Evolutionary conservation across 2,888 invertebrate species (phyloP).

Genomic region (Myopa tessellatipennis): DNA sequence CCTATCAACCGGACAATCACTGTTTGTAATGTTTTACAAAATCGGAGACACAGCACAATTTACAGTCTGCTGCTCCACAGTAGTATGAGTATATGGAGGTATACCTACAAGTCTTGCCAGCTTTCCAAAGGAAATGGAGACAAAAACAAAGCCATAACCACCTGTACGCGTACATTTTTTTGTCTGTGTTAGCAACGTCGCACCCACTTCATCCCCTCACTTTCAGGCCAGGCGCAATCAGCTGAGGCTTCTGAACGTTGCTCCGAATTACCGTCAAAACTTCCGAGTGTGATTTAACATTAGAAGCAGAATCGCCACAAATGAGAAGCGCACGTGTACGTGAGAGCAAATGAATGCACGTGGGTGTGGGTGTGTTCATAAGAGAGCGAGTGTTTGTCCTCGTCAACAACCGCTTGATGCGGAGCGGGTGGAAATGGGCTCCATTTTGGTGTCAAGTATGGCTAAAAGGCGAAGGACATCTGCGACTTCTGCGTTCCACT

Average conservation of each 20-base stretch:
- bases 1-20: too few relatives aligned
- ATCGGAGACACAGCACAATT: too few relatives aligned
- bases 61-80: too few relatives aligned
- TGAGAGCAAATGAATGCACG: not conserved
- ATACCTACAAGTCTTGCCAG: too few relatives aligned
- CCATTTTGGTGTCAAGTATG: slow-evolving; percentile 24
- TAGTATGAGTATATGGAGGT: too few relatives aligned
- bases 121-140: not conserved
- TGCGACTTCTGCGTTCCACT: not conserved
- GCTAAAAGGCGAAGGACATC: slow-evolving; percentile 22
- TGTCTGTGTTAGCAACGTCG: not conserved
- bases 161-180: not conserved
- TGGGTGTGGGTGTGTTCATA: not conserved
- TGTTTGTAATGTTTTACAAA: too few relatives aligned
- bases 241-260: slow-evolving; percentile 4
- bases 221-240: not conserved
- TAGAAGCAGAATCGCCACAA: not conserved
- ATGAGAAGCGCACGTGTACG: not conserved
- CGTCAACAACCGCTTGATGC: not conserved
- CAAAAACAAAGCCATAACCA: not conserved
- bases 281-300: not conserved
- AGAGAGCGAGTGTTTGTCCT: too few relatives aligned
- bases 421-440: not conserved
- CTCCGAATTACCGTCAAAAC: slow-evolving; percentile 11
- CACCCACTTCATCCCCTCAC: not conserved